phyloP scores from a whole-genome alignment of 1,140 invertebrate genomes.

The Drosophila nebulosa region DNA sequence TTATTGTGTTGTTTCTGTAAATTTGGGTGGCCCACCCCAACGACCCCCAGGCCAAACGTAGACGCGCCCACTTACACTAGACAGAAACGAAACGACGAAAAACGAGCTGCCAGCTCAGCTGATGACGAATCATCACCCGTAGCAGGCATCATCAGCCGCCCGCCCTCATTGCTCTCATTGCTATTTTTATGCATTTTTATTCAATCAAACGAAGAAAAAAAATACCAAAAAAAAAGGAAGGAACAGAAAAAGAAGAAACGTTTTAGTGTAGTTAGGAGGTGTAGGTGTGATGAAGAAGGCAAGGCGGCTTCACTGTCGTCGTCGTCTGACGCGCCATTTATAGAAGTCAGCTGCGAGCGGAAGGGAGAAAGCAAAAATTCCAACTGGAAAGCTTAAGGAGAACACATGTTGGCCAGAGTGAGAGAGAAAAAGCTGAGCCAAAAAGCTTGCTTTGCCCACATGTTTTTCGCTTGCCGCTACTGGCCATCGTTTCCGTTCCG shows the following conservation, averaged over 20 bases:
- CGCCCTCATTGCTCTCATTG: conserved; percentile 41
- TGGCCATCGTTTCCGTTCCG: conserved; percentile 67
- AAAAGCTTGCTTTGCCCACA: conserved; percentile 61
- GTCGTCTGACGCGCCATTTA: conserved; percentile 62
- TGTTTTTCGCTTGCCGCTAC: conserved; percentile 52
- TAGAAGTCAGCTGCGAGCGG: conserved; percentile 69
- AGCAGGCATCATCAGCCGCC: not conserved
- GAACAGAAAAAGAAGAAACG: not conserved
- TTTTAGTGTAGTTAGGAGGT: conserved; percentile 40
- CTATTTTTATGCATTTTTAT: conserved; percentile 79
- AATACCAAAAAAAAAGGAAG: conserved; percentile 14
- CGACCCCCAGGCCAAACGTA: not conserved
- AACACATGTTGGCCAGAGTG: conserved; percentile 54
- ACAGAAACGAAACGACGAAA: conserved; percentile 7
- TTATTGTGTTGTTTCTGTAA: not conserved
- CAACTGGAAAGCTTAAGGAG: conserved; percentile 63
- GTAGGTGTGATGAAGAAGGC: conserved; percentile 12
- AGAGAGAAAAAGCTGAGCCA: conserved; percentile 33
- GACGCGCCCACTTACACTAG: not conserved
- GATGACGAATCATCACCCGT: conserved; percentile 60
- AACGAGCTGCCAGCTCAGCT: conserved; percentile 64
- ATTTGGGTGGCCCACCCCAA: conserved; percentile 13
- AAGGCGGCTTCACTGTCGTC: conserved; percentile 1
- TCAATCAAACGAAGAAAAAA: conserved; percentile 47
- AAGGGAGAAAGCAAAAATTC: conserved; percentile 20